Percentiles rank a stretch among this genome's conserved stretches.
Conservation (phyloP, 2,797 vertebrate species). For the Perodicticus potto region DNA sequence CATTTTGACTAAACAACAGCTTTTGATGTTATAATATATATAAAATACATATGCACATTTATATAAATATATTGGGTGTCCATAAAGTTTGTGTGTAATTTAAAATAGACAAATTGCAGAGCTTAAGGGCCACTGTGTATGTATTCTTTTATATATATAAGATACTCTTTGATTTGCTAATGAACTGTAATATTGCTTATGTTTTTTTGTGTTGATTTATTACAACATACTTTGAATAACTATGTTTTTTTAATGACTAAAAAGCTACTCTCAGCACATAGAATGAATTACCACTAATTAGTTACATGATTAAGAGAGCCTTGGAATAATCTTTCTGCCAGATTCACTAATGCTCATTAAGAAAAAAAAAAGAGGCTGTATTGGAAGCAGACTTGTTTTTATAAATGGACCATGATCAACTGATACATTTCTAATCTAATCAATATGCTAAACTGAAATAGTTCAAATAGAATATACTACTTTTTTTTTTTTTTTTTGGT, state of each 20-base stretch:
- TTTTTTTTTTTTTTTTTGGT: too few relatives aligned
- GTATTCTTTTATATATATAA: not conserved
- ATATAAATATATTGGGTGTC: not conserved
- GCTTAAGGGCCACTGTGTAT: not conserved
- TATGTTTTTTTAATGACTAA: not conserved
- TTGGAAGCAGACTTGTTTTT: not conserved
- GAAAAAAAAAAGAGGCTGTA: not conserved
- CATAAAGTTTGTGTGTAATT: too few relatives aligned
- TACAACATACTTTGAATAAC: not conserved
- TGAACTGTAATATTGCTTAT: not conserved
- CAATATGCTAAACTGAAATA: not conserved
- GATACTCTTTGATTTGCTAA: not conserved
- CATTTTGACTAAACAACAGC: not conserved
- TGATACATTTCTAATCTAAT: not conserved
- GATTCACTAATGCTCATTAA: not conserved
- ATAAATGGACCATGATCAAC: not conserved
- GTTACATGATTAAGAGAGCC: not conserved
- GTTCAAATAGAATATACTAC: not conserved
- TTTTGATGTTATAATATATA: not conserved
- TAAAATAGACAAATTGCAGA: too few relatives aligned
- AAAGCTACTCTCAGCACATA: not conserved
- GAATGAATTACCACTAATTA: not conserved
- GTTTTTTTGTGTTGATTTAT: not conserved
- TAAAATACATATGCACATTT: not conserved
- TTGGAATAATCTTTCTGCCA: not conserved